Conservation (phyloP, 1,140 invertebrate genomes). For the Ceratosolen solmsi region DNA sequence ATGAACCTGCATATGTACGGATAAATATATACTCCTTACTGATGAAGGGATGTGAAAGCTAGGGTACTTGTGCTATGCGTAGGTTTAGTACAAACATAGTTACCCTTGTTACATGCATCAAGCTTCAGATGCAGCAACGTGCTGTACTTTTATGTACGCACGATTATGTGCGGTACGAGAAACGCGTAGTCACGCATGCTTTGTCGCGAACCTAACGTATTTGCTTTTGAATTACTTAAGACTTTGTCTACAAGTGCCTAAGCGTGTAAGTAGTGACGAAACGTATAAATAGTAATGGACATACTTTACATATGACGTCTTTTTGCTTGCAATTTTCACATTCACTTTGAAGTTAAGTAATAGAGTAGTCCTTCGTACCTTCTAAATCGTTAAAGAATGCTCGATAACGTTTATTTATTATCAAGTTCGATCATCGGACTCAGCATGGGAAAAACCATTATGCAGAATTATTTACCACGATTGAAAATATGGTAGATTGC, state of each 20-base stretch:
- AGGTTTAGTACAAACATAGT: not conserved
- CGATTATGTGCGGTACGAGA: not conserved
- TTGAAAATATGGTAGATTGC: slow-evolving; percentile 44
- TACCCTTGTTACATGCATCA: not conserved
- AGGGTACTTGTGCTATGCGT: not conserved
- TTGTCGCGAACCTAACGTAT: not conserved
- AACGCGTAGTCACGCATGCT: not conserved
- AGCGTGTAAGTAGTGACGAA: not conserved
- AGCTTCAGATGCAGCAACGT: not conserved
- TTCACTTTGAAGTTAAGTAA: slow-evolving; percentile 1
- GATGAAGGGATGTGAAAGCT: too few species aligned
- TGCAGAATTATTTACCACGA: slow-evolving; percentile 2
- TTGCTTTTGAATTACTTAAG: not conserved
- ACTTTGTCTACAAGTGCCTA: not conserved
- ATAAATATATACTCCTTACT: not conserved
- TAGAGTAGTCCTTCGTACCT: not conserved
- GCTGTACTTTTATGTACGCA: not conserved
- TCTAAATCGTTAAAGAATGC: slow-evolving; percentile 11
- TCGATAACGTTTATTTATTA: slow-evolving; percentile 18
- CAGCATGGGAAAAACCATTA: not conserved
- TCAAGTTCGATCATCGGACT: not conserved
- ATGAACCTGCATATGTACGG: not conserved
- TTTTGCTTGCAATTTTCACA: slow-evolving; percentile 38
- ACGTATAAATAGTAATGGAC: not conserved
- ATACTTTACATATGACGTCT: slow-evolving; percentile 17